Evolutionary conservation across 2,797 vertebrate genomes (phyloP).

Genomic region (Trachops cirrhosus): DNA sequence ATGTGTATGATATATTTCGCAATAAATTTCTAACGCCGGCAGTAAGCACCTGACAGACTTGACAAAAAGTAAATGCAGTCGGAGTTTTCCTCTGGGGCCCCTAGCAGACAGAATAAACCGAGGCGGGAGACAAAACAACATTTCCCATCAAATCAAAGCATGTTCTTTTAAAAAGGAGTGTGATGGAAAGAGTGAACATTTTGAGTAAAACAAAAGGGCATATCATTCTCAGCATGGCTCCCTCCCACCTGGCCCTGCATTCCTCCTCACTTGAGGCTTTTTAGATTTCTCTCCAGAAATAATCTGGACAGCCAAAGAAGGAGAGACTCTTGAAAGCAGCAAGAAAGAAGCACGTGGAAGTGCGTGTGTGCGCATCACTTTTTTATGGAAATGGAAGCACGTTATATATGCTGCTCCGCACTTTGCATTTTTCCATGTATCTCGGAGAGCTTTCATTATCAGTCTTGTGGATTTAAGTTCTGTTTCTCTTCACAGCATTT

Average conservation of each 20-base stretch:
- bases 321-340: background rate
- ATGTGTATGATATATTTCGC: background rate
- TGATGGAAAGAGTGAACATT: background rate
- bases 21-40: background rate
- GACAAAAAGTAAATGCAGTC: background rate
- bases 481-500: background rate
- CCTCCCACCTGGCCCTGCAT: background rate
- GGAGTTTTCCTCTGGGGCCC: background rate
- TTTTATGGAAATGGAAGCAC: background rate
- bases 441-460: background rate
- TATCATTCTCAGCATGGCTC: background rate
- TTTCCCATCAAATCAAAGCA: background rate
- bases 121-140: background rate
- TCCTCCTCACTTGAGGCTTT: background rate
- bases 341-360: background rate
- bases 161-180: background rate
- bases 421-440: background rate
- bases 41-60: background rate
- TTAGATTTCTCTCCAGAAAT: constrained; percentile 11
- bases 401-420: background rate
- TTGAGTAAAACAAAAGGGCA: background rate
- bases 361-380: background rate
- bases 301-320: background rate
- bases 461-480: background rate
- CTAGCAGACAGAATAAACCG: background rate